Conservation (phyloP, 2,888 invertebrate species). For the Cotesia congregata region DNA sequence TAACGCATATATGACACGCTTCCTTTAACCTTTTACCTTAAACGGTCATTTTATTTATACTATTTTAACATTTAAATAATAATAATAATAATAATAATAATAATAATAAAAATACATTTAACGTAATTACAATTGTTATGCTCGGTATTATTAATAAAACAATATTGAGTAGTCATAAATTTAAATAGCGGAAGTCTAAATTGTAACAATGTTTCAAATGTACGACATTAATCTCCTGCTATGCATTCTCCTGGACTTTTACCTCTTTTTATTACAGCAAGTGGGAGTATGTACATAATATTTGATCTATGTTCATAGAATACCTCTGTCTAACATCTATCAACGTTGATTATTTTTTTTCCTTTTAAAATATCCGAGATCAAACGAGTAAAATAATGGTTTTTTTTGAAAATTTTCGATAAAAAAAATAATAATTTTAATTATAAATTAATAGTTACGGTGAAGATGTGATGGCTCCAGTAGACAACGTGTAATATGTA, state of each 20-base stretch:
- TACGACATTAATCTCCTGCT: background rate
- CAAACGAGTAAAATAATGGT: background rate
- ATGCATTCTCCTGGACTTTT: background rate
- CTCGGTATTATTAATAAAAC: too few species aligned
- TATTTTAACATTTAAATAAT: background rate
- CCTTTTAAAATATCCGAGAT: background rate
- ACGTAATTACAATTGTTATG: too few species aligned
- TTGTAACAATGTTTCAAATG: background rate
- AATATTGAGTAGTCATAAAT: background rate
- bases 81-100: too few species aligned
- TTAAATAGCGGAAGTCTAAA: background rate
- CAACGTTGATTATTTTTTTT: background rate
- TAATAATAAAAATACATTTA: too few species aligned
- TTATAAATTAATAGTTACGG: background rate
- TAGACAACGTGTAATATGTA: background rate
- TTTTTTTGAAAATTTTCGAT: background rate
- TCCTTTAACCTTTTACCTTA: background rate
- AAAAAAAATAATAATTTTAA: too few species aligned
- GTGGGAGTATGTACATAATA: background rate
- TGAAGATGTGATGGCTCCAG: background rate
- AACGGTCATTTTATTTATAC: background rate
- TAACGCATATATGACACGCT: slow-evolving; percentile 1
- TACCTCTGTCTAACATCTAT: background rate
- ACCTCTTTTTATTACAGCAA: background rate
- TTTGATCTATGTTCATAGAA: background rate